Percentiles rank a stretch among this genome's conserved stretches.
phyloP scores from a whole-genome alignment of 2,113 vertebrate genomes.

The Malaclemys terrapin region DNA sequence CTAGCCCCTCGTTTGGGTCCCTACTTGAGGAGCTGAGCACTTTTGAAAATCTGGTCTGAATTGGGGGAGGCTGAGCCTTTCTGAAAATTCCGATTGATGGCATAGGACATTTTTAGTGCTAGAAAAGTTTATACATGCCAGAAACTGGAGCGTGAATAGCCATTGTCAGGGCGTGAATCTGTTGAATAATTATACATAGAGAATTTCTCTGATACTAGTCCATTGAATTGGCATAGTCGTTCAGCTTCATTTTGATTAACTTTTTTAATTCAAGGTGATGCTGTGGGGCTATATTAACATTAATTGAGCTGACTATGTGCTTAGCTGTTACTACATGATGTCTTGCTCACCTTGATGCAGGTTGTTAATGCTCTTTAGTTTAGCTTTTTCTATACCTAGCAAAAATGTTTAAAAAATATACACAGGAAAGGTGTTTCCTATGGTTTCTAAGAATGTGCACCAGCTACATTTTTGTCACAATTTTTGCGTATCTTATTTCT shows the following conservation, averaged over 20 bases:
- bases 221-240: neutral
- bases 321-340: neutral
- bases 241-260: neutral
- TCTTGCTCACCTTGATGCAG: neutral
- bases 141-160: neutral
- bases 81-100: neutral
- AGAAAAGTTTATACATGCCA: neutral
- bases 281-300: neutral
- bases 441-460: neutral
- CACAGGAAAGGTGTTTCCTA: neutral
- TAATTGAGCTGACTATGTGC: neutral
- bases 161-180: neutral
- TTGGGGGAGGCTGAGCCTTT: neutral
- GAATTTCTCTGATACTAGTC: neutral
- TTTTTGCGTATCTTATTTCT: neutral
- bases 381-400: neutral
- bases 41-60: neutral
- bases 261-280: neutral
- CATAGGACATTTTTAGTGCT: neutral
- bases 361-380: neutral
- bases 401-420: neutral
- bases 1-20: neutral
- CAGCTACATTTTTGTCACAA: neutral
- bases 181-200: constrained; percentile 13
- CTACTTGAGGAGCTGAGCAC: neutral